Evolutionary conservation across 1,140 invertebrate genomes (phyloP).

Genomic region (Bombus soroeensis): DNA sequence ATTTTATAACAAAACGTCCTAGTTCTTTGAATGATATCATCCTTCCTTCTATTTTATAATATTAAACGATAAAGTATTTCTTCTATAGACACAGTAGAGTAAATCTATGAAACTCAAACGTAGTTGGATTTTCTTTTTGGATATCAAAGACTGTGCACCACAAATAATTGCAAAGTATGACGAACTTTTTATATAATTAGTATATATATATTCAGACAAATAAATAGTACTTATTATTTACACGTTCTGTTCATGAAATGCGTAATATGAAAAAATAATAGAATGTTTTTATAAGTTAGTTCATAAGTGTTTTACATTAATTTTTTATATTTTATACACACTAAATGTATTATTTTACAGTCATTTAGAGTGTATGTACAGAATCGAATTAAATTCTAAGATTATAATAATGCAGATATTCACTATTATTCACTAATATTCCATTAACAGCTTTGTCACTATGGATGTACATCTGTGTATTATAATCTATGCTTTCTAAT

Average conservation of each 20-base stretch:
- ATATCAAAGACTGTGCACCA: constrained; percentile 24
- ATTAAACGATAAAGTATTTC: not conserved
- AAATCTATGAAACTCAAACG: not conserved
- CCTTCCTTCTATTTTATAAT: constrained; percentile 22
- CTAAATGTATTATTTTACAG: constrained; percentile 43
- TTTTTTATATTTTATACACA: constrained; percentile 40
- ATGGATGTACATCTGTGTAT: constrained; percentile 18
- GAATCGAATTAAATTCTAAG: constrained; percentile 2
- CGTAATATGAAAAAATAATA: constrained; percentile 58
- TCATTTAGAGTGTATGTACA: constrained; percentile 51
- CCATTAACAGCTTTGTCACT: constrained; percentile 2
- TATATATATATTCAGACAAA: constrained; percentile 15
- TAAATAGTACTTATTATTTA: constrained; percentile 56
- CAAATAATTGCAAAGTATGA: constrained; percentile 35
- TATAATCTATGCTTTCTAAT: constrained; percentile 6
- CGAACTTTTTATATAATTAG: constrained; percentile 13
- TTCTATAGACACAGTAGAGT: not conserved
- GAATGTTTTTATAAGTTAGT: constrained; percentile 44
- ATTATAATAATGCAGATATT: constrained; percentile 22
- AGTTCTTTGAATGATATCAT: constrained; percentile 21
- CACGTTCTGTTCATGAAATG: constrained; percentile 45
- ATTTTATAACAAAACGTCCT: constrained; percentile 78
- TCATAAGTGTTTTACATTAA: constrained; percentile 25
- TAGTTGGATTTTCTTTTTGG: not conserved
- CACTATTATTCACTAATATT: not conserved